These are phyloP conservation scores for Atrina japonica DNA, from an alignment of 2,888 invertebrate genomes.

Conservation along the genomic window DNA sequence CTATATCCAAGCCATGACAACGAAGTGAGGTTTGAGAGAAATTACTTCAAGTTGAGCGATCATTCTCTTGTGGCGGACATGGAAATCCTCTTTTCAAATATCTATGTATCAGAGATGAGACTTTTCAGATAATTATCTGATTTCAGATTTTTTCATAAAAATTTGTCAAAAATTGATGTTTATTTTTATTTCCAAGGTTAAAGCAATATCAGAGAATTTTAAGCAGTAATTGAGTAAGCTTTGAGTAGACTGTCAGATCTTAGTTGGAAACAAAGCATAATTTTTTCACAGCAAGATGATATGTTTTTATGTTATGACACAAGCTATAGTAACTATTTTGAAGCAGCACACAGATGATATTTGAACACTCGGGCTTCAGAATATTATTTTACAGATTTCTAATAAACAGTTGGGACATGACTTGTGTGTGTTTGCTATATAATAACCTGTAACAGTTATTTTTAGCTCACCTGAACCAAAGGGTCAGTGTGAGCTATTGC, in stretches of 20 bases:
- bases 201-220: conserved; percentile 21
- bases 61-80: too few relatives aligned
- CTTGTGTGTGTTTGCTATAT: conserved; percentile 28
- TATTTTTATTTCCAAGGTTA: conserved; percentile 21
- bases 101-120: too few relatives aligned
- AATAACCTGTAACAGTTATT: conserved; percentile 28
- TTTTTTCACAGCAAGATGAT: conserved; percentile 19
- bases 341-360: conserved; percentile 22
- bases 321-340: conserved; percentile 21
- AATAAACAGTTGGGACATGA: conserved; percentile 27
- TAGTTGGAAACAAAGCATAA: conserved; percentile 19
- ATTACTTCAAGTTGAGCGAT: too few relatives aligned
- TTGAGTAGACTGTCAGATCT: conserved; percentile 15
- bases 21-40: too few relatives aligned
- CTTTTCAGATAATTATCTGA: too few relatives aligned
- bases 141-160: too few relatives aligned
- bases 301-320: conserved; percentile 21
- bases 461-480: too few relatives aligned
- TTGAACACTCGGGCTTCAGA: conserved; percentile 28
- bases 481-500: too few relatives aligned
- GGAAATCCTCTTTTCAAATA: too few relatives aligned
- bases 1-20: too few relatives aligned
- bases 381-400: conserved; percentile 28
- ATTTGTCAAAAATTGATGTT: too few relatives aligned
- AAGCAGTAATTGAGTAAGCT: conserved; percentile 21